Evolutionary conservation across 2,888 invertebrate genomes (phyloP).

Genomic region (Clunio marinus): DNA sequence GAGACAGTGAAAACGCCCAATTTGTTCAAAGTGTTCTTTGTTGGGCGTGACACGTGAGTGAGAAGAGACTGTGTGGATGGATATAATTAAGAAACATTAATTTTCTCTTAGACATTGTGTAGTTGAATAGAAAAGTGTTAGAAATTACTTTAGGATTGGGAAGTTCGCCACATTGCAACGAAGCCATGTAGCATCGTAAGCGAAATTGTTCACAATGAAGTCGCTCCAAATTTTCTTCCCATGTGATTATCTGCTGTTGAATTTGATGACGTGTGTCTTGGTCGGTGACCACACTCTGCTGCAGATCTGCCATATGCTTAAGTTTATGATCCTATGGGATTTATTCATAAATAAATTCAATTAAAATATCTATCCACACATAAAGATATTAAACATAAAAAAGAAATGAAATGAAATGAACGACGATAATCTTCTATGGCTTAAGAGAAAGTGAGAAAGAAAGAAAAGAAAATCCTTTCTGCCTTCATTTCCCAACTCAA

Average conservation of each 20-base stretch:
- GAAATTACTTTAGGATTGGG: slow-evolving; percentile 90
- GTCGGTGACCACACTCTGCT: slow-evolving; percentile 93
- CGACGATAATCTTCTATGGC: neutral
- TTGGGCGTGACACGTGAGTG: slow-evolving; percentile 90
- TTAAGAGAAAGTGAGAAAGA: neutral
- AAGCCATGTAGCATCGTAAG: slow-evolving; percentile 93
- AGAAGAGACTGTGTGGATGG: slow-evolving; percentile 94
- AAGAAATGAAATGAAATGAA: neutral
- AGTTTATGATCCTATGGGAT: slow-evolving; percentile 80
- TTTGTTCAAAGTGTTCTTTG: slow-evolving; percentile 90
- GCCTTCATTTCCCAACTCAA: slow-evolving; percentile 42
- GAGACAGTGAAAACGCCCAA: slow-evolving; percentile 96
- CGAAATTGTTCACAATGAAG: slow-evolving; percentile 96
- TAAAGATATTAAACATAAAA: neutral
- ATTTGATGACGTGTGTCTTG: slow-evolving; percentile 88
- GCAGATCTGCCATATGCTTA: slow-evolving; percentile 97
- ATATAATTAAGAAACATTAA: slow-evolving; percentile 52
- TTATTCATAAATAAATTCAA: slow-evolving; percentile 20
- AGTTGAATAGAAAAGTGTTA: slow-evolving; percentile 41
- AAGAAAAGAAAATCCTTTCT: neutral
- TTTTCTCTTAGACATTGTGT: slow-evolving; percentile 39
- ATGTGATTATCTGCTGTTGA: slow-evolving; percentile 87
- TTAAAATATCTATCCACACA: slow-evolving; percentile 16
- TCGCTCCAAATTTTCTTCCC: slow-evolving; percentile 95
- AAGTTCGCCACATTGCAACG: slow-evolving; percentile 89